Conservation (phyloP, 2,113 vertebrate species). For the Pseudorectes ferrugineus region DNA sequence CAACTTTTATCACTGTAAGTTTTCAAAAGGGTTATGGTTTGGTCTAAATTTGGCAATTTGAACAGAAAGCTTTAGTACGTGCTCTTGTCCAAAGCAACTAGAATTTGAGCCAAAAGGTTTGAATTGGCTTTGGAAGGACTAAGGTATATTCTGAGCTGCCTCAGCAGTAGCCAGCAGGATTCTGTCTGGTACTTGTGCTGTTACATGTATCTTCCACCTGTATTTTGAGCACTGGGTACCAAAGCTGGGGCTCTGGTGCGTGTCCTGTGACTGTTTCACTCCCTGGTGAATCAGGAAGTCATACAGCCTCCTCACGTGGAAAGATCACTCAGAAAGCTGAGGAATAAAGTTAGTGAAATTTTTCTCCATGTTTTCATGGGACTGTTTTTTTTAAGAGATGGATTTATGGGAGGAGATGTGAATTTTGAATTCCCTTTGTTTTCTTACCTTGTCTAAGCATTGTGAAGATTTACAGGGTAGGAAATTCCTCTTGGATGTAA, state of each 20-base stretch:
- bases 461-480: background rate
- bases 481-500: background rate
- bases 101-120: background rate
- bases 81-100: background rate
- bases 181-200: background rate
- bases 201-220: background rate
- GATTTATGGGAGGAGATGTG: background rate
- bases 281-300: background rate
- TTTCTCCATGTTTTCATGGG: background rate
- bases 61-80: background rate
- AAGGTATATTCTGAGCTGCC: background rate
- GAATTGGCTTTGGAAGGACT: background rate
- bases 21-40: background rate
- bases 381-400: background rate
- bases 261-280: background rate
- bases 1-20: background rate
- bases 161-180: background rate
- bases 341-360: background rate
- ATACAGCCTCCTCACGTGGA: background rate
- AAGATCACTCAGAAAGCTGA: background rate
- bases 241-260: background rate
- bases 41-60: background rate
- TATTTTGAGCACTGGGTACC: background rate
- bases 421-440: background rate
- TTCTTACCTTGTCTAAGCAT: background rate